Conservation (phyloP, 2,797 vertebrate genomes). For the Tiaroga cobitis region DNA sequence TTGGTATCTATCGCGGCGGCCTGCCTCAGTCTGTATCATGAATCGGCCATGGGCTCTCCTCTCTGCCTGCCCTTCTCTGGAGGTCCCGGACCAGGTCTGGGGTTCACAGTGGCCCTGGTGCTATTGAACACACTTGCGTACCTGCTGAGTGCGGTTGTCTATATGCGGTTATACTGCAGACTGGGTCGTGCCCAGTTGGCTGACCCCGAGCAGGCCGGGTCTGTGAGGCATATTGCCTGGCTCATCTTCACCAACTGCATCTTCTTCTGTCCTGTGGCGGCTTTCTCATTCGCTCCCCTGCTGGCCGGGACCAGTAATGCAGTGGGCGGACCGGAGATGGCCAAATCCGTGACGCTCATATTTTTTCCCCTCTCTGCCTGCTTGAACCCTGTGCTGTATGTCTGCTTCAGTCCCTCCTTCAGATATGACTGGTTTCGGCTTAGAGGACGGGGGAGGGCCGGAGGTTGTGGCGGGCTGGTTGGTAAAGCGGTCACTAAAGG, state of each 20-base stretch:
- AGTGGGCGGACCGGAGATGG: slow-evolving; percentile 92
- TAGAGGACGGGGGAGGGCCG: slow-evolving; percentile 61
- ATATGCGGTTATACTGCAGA: slow-evolving; percentile 94
- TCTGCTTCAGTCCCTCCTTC: slow-evolving; percentile 96
- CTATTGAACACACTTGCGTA: slow-evolving; percentile 92
- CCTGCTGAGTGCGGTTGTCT: slow-evolving; percentile 91
- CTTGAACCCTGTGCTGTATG: slow-evolving; percentile 93
- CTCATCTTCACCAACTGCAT: slow-evolving; percentile 99
- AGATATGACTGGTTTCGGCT: slow-evolving; percentile 93
- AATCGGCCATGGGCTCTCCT: slow-evolving; percentile 85
- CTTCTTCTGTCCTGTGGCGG: slow-evolving; percentile 97
- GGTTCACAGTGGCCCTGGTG: slow-evolving; percentile 90
- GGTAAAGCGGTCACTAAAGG: slow-evolving; percentile 45
- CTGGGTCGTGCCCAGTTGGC: slow-evolving; percentile 91
- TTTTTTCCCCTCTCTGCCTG: slow-evolving; percentile 96
- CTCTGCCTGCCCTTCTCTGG: slow-evolving; percentile 95
- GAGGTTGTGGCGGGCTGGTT: slow-evolving; percentile 66
- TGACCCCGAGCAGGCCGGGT: slow-evolving; percentile 86
- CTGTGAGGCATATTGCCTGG: slow-evolving; percentile 94
- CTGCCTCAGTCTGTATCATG: slow-evolving; percentile 73
- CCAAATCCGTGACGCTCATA: slow-evolving; percentile 95
- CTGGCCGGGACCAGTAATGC: slow-evolving; percentile 82
- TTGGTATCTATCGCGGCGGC: slow-evolving; percentile 82
- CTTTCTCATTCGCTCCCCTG: slow-evolving; percentile 93
- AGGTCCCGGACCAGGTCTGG: slow-evolving; percentile 84